Evolutionary conservation across 2,113 vertebrate genomes (phyloP), one percentile per base, ranked within the genome.

Genomic region (Phalacrocorax aristotelis): DNA sequence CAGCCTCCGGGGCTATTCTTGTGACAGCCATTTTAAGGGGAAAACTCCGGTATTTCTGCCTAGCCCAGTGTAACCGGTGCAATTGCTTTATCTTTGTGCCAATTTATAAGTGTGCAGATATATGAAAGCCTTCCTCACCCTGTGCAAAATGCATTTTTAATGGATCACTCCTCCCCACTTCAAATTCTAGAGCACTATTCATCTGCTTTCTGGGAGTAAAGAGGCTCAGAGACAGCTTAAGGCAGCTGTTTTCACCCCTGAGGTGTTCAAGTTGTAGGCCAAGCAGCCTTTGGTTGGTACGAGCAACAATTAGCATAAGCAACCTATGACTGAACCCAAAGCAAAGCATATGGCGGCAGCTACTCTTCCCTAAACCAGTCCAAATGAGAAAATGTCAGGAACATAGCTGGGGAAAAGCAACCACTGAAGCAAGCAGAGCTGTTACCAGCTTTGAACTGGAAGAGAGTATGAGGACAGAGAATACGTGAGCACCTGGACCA

Each of bases 271-370:
- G 52, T 44, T 80, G 26, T 49, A 61, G 26, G 51, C n/a, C 74
- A 93, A 71, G 61, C 9, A 82, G 65, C 9, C 40, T 48, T 42
- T n/a, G 69, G 38, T 1, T 55, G 21, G 44, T 14, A 26, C 0
- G 2, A 85, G 61, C 32, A 64, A 40, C 21, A 83, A 7, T 4
- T 15, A 69, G 4, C 30, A 2, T 8, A 60, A 64, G 8, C 15
- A 69, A 70, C 23, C 64, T 62, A 22, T 1, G 9, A 62, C 51
- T 58, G 52, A 94, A 54, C 25, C 25, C 38, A 87, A 70, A 66
- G 8, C 14, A 62, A 30, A 77, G 66, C 30, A 48, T 10, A 66
- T 0, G 0, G 46, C 10, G 29, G n/a, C 15, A 42, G 16, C 27
- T 52, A 14, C 23, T 46, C 51, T 9, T 26, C 62, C 52, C 80